Base-by-base conservation (phyloP, 2,888 invertebrate genomes). In the Nebria salina region DNA sequence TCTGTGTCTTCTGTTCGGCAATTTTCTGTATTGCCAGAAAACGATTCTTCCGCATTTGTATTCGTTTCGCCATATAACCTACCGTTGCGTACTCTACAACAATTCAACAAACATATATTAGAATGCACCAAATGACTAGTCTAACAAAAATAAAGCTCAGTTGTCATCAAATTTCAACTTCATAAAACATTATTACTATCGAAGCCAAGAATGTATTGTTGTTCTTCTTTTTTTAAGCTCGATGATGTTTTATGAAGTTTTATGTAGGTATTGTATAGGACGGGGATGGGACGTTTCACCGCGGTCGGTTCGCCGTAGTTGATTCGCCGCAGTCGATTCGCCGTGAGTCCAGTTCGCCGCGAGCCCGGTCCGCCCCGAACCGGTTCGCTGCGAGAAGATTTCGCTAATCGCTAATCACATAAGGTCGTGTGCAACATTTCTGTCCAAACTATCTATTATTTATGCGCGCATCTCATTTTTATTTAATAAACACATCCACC, bases 51-150 rank as follows among this genome's bases (percentile, higher is more conserved):
- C 97, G 93, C 96, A 98, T 97, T 90, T 97, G 97, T 90, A 98
- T 96, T 90, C 97, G 93, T 91, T 98, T 98, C 85, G 97, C 97
- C 95, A 98, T 96, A 91, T 98, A 98, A 85, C 98, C 98, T 86
- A 98, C 98, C 84, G 98, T 96, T 84, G 98, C 98, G 90, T 98
- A 98, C 92, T 98, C 98, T 97, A 93, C 85, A 91, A 91, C 83
- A 83, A 76, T 83, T 83, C 79, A 82, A 75, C 2, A 70, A 5
- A 70, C 54, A 54, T 8, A 54, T 54, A 54, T 54, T 54, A 54
- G 54, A 3, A 54, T 54, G 54, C 54, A 54, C 8, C 54, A 54
- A 54, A 54, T 54, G 54, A 54, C 54, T 54, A 54, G 13, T 13
- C 54, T 54, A 54, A 11, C 54, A 1, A 43, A 43, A 43, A 11